These are phyloP conservation scores for Danio tinwini DNA, from an alignment of 2,797 vertebrate species.

Conservation along the genomic window DNA sequence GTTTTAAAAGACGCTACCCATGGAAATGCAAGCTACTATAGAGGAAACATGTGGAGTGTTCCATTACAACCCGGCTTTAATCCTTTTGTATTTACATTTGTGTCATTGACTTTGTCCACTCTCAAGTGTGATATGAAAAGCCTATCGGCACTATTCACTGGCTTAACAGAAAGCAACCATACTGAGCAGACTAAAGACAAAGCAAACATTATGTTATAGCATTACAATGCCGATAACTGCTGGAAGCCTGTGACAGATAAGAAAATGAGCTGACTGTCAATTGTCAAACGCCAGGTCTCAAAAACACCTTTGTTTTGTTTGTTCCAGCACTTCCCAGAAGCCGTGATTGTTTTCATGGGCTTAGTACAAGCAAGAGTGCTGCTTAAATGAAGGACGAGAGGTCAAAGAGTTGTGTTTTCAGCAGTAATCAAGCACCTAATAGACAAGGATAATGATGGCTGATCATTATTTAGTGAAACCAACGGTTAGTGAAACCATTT, in stretches of 20 bases:
- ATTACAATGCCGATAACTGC: slow-evolving; percentile 44
- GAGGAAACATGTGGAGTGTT: slow-evolving; percentile 25
- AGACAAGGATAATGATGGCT: too few species aligned
- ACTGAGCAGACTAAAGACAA: slow-evolving; percentile 34
- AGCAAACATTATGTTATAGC: slow-evolving; percentile 38
- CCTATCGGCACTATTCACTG: slow-evolving; percentile 27
- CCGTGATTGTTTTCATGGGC: slow-evolving; percentile 34
- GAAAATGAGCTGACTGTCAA: slow-evolving; percentile 50
- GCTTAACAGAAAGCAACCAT: slow-evolving; percentile 35
- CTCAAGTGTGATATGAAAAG: slow-evolving; percentile 55
- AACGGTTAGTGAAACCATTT: too few species aligned
- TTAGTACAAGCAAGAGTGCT: slow-evolving; percentile 27
- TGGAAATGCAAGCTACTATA: slow-evolving; percentile 32
- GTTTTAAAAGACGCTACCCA: slow-evolving; percentile 20
- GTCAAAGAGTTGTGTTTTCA: slow-evolving; percentile 67
- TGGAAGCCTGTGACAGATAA: slow-evolving; percentile 38
- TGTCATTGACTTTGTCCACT: slow-evolving; percentile 49
- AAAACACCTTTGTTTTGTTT: slow-evolving; percentile 36
- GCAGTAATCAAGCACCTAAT: background rate
- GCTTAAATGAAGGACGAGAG: slow-evolving; percentile 48
- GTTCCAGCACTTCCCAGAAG: slow-evolving; percentile 11
- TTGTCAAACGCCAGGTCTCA: slow-evolving; percentile 24
- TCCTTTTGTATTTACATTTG: slow-evolving; percentile 50
- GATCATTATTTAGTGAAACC: too few species aligned
- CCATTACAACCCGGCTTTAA: slow-evolving; percentile 36